These are phyloP conservation scores for Karalla daura DNA, from an alignment of 2,797 vertebrate genomes.

Conservation along the genomic window DNA sequence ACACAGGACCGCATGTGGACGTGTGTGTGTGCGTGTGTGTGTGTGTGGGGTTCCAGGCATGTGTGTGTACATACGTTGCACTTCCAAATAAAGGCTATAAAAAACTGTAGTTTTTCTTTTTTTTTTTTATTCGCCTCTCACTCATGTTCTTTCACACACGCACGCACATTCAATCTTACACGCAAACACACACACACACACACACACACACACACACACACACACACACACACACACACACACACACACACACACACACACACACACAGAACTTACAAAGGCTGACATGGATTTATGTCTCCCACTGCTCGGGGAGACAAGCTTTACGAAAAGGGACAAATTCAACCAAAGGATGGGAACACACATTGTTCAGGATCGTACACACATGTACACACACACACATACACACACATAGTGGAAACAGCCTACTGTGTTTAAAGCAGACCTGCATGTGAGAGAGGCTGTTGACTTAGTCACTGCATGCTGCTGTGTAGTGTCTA, in stretches of 20 bases:
- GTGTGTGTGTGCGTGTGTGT: constrained; percentile 23
- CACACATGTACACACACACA: constrained; percentile 24
- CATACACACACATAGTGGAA: constrained; percentile 43
- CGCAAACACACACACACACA: constrained; percentile 11
- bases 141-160: constrained; percentile 28
- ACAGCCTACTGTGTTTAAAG: constrained; percentile 74
- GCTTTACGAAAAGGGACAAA: constrained; percentile 58
- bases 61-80: constrained; percentile 17
- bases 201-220: constrained; percentile 11
- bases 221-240: constrained; percentile 15
- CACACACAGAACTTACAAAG: constrained; percentile 41
- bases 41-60: constrained; percentile 6
- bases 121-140: constrained; percentile 26
- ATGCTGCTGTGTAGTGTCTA: constrained; percentile 60
- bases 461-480: constrained; percentile 75
- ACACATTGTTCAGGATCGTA: constrained; percentile 60
- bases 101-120: constrained; percentile 6
- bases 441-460: constrained; percentile 50
- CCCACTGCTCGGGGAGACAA: constrained; percentile 62
- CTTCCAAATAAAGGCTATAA: constrained; percentile 36
- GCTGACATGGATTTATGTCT: constrained; percentile 72
- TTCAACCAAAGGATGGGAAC: constrained; percentile 62
- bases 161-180: constrained; percentile 5
- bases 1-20: constrained; percentile 6
- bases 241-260: constrained; percentile 22